Base-by-base conservation (phyloP, 2,888 invertebrate genomes). In the Macrophya alboannulata region DNA sequence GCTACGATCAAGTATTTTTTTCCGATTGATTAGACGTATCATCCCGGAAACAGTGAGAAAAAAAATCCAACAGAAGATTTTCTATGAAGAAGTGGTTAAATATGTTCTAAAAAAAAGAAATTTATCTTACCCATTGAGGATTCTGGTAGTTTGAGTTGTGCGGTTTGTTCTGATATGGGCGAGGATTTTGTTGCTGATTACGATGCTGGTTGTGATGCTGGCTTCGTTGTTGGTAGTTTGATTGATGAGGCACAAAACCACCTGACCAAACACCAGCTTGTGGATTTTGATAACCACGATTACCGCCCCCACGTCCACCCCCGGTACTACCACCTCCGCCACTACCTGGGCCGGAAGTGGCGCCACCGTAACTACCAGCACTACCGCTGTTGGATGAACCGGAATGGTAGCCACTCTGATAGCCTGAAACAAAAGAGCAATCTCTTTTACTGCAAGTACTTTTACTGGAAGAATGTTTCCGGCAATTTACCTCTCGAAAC, bases 341-440 rank as follows among this genome's bases (percentile, higher is more conserved):
- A 55, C 86, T 84, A 48, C 71, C 59, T 48, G 81, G 62, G 72
- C 65, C 71, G 43, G 71, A 85, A 71, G 86, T 84, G 12, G 83
- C 71, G 82, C 76, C 59, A 76, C 72, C 79, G 48, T 81, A 68
- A 0, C 85, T 84, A 43, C 84, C 86, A 12, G 88, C 88, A 55
- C 86, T 88, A 31, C 89, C 86, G 62, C 81, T 85, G 81, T 79
- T 81, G 48, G 81, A 79, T 68, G 59, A 82, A 48, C 71, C 68
- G 21, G 86, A 86, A 76, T 90, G 91, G 68, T 92, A 91, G 25
- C 90, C 90, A 79, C 89, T 92, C 68, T 90, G 91, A 85, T 91
- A 92, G 59, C 91, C 92, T 91, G 88, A 3, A 88, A 89, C 43
- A 25, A 84, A 86, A 85, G 85, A 84, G 71, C 72, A 85, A 68